phyloP scores from a whole-genome alignment of 1,140 invertebrate genomes.

The Philotrypesis tridentata region DNA sequence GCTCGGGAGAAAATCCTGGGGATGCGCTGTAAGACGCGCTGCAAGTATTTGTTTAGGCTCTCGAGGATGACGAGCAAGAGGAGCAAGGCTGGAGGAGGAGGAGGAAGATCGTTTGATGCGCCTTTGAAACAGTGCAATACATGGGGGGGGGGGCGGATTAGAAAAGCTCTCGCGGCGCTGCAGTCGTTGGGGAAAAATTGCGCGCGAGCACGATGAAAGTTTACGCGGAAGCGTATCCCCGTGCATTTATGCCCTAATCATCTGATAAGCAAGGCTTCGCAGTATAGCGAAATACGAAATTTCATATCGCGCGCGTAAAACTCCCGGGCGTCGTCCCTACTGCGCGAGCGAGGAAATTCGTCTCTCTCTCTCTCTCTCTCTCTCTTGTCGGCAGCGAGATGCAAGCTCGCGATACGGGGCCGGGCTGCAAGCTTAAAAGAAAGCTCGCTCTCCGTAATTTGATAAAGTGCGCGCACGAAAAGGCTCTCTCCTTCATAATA shows the following conservation, averaged over 20 bases:
- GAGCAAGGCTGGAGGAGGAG: too few species aligned
- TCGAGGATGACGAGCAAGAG: too few species aligned
- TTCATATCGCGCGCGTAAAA: neutral
- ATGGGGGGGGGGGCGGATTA: too few species aligned
- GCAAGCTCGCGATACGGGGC: neutral
- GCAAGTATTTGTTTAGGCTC: too few species aligned
- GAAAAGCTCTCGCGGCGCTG: too few species aligned
- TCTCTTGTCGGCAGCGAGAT: neutral
- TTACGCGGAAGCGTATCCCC: too few species aligned
- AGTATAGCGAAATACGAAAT: neutral
- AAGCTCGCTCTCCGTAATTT: conserved; percentile 6
- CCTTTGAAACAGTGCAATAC: too few species aligned
- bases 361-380: neutral
- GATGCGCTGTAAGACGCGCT: too few species aligned
- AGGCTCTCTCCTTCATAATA: neutral
- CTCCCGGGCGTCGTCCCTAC: neutral
- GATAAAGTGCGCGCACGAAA: conserved; percentile 33
- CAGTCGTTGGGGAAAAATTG: too few species aligned
- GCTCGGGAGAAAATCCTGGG: too few species aligned
- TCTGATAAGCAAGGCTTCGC: neutral
- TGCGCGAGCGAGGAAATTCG: neutral
- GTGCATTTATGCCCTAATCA: neutral
- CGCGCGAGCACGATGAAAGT: too few species aligned
- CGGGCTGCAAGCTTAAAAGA: neutral
- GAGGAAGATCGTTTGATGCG: too few species aligned